Conservation (phyloP, 2,797 vertebrate genomes). For the Cephalopachus bancanus region DNA sequence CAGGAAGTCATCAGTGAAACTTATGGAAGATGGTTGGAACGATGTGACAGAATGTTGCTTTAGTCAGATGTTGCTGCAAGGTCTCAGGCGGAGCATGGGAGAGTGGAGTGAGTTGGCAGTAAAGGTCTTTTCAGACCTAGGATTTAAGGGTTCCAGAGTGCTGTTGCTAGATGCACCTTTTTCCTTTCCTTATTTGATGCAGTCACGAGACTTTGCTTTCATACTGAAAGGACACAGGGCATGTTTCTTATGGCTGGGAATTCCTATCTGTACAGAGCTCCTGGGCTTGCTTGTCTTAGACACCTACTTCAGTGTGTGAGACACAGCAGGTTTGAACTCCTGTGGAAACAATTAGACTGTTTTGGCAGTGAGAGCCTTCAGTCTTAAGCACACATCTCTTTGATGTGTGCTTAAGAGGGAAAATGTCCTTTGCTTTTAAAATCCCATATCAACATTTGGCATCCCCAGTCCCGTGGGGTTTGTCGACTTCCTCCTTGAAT, state of each 20-base stretch:
- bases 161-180: neutral
- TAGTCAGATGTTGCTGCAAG: neutral
- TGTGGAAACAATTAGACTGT: conserved; percentile 88
- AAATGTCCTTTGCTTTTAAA: conserved; percentile 87
- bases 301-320: conserved; percentile 85
- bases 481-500: conserved; percentile 76
- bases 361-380: conserved; percentile 86
- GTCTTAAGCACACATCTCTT: conserved; percentile 78
- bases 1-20: neutral
- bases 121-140: neutral
- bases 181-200: no score
- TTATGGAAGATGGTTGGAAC: neutral
- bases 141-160: neutral
- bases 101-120: neutral
- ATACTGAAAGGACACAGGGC: neutral
- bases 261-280: conserved; percentile 66
- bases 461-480: conserved; percentile 78
- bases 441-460: conserved; percentile 84
- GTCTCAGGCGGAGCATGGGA: neutral
- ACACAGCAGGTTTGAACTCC: conserved; percentile 87
- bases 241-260: neutral
- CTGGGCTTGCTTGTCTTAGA: conserved; percentile 84
- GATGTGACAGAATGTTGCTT: neutral
- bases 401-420: conserved; percentile 86
- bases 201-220: accelerated